Base-by-base conservation (phyloP, 2,797 vertebrate species). In the Aulostomus chinensis region DNA sequence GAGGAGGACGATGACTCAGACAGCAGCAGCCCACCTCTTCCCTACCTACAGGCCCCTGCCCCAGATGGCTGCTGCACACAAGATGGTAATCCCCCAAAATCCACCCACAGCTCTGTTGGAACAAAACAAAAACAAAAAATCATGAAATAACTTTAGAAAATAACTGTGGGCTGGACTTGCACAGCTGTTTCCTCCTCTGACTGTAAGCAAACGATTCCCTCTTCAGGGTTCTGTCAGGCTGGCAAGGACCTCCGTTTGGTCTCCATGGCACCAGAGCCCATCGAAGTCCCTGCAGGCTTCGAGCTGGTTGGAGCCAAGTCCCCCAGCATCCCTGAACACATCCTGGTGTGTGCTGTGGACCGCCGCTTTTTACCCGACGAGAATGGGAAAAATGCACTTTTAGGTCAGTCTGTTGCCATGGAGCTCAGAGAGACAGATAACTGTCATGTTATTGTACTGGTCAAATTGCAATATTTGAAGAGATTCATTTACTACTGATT, bases 361-460 rank as follows among this genome's bases (percentile, higher is more conserved):
- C 95, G 95, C 36, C 86, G 97, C 50, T 99, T 98, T 87, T 88
- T 99, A 81, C 97, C 97, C 25, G 96, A 99, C 59, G 96, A 98
- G 89, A 94, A 96, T 54, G 97, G 97, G 67, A 99, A 99, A 94
- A 98, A 99, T 96, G 96, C 97, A 96, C 97, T 99, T 97, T 97
- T 99, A 95, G 97, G 97, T 99, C 83, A 91, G 93, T 88, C 12
- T 69, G 61, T 20, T 42, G 68, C 31, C 2, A 1, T 1, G 10
- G 15, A 5, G 43, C 45, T 39, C 9, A 16, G 21, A 54, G 26
- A 48, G 35, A 46, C 39, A 14, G 33, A 63, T 11, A 17, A 17
- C 16, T 11, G 16, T 43, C 35, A 10, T 4, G 4, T 28, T 10
- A 28, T 28, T 28, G 10, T 30, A n/a, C n/a, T 30, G 7, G 7